Base-by-base conservation (phyloP, 2,113 vertebrate species). In the Syngnathus scovelli region DNA sequence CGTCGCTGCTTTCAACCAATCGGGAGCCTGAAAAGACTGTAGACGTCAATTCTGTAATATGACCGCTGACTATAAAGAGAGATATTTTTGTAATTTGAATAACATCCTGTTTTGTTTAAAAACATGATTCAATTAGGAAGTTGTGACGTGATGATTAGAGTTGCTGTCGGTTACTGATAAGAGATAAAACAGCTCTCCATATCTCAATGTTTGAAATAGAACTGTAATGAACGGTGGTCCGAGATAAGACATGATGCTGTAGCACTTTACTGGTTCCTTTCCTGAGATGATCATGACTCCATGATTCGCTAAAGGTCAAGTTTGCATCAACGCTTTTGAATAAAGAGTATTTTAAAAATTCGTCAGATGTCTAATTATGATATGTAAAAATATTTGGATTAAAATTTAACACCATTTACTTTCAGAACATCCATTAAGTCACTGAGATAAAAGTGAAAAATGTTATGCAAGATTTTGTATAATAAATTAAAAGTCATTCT, bases 1-100 rank as follows among this genome's bases (percentile, higher is more conserved):
- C 7, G 10, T 21, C 23, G 37, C 60, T 5, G 27, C 41, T 54
- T 33, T 1, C 44, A 5, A 39, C 6, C 54, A 12, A 23, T 33
- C n/a, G 9, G 19, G 36, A 67, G 10, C 2, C 65, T n/a, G 52
- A 46, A 21, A 46, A 21, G 0, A 52, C 49, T 58, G 12, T 8
- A 33, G 5, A 37, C 2, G 33, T 58, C 55, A 36, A 1, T 36
- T 58, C 15, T 36, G 27, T 33, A 36, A 58, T 33, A 36, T 58
- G 27, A 36, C 54, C 44, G n/a, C 27, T 12, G 21, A 49, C 63
- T n/a, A 37, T 19, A 23, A 46, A 23, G n/a, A 59, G 6, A 19
- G 7, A 48, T 81, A 83, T 88, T 88, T 89, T 86, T 87, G 48
- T 85, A 83, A 60, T 77, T 61, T 56, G 41, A 12, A 3, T 60